Evolutionary conservation across 2,888 invertebrate genomes (phyloP).

Genomic region (Thelaira solivaga): DNA sequence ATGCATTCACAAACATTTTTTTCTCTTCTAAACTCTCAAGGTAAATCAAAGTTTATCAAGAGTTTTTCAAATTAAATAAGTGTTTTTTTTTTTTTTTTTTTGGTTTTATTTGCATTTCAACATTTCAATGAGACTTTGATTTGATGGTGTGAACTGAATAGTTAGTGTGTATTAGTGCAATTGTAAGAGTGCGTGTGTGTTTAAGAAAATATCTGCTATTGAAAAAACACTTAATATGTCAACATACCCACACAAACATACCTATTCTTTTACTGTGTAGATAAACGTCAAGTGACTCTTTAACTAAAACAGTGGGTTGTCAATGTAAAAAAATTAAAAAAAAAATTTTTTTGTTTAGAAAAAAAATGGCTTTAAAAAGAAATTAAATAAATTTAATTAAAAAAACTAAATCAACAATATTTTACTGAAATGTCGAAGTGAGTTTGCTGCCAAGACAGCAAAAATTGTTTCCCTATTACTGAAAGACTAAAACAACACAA

Average conservation of each 20-base stretch:
- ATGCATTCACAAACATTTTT: too few species aligned
- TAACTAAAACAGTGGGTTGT: slow-evolving; percentile 20
- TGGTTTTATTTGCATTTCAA: slow-evolving; percentile 10
- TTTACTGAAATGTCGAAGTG: too few species aligned
- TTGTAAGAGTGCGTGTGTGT: background rate
- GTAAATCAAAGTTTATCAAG: slow-evolving; percentile 38
- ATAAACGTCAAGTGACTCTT: background rate
- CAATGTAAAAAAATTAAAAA: too few species aligned
- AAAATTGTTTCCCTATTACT: too few species aligned
- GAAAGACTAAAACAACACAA: too few species aligned
- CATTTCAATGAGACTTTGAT: slow-evolving; percentile 28
- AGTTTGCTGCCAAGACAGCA: too few species aligned
- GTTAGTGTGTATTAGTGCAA: background rate
- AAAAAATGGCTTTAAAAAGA: too few species aligned
- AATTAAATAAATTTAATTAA: too few species aligned
- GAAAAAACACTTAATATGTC: slow-evolving; percentile 50
- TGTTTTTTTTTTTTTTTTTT: background rate
- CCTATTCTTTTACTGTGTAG: slow-evolving; percentile 35
- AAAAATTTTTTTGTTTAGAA: too few species aligned
- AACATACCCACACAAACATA: too few species aligned
- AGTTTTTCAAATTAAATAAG: slow-evolving; percentile 8
- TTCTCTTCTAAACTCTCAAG: slow-evolving; percentile 22
- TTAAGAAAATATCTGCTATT: slow-evolving; percentile 22
- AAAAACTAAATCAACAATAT: too few species aligned
- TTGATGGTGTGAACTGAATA: slow-evolving; percentile 34